A percentile compares a stretch with the other conserved stretches of the same genome.
Evolutionary conservation across 2,113 vertebrate genomes (phyloP).

Genomic region (Fulmarus glacialis): DNA sequence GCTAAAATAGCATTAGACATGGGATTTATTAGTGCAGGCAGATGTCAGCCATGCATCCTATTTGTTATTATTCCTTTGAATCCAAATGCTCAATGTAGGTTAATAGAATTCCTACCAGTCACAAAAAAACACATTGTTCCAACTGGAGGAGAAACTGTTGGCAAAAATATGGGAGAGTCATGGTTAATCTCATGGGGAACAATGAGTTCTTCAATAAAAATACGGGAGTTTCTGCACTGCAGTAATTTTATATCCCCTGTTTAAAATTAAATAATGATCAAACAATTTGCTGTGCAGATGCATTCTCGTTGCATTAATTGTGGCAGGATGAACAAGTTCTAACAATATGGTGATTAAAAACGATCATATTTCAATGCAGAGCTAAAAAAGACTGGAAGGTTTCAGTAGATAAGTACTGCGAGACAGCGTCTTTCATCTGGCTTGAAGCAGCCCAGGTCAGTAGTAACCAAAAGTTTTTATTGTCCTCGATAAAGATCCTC

Average conservation of each 20-base stretch:
- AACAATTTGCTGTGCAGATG: conserved; percentile 8
- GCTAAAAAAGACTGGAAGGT: neutral
- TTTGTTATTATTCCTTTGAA: neutral
- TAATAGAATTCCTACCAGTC: neutral
- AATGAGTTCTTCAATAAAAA: neutral
- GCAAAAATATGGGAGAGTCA: neutral
- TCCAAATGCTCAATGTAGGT: neutral
- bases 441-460: neutral
- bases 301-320: neutral
- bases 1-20: neutral
- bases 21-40: neutral
- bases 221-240: neutral
- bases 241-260: conserved; percentile 16
- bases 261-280: conserved; percentile 44
- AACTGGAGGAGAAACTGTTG: neutral
- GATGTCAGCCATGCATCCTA: neutral
- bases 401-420: neutral
- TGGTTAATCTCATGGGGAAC: neutral
- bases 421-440: neutral
- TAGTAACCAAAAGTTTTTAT: neutral
- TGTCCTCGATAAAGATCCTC: neutral
- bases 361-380: neutral
- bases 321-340: conserved; percentile 35
- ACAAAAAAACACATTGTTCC: neutral
- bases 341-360: conserved; percentile 38